phyloP scores from a whole-genome alignment of 2,888 invertebrate genomes.

The Lycocerus yunnanus region DNA sequence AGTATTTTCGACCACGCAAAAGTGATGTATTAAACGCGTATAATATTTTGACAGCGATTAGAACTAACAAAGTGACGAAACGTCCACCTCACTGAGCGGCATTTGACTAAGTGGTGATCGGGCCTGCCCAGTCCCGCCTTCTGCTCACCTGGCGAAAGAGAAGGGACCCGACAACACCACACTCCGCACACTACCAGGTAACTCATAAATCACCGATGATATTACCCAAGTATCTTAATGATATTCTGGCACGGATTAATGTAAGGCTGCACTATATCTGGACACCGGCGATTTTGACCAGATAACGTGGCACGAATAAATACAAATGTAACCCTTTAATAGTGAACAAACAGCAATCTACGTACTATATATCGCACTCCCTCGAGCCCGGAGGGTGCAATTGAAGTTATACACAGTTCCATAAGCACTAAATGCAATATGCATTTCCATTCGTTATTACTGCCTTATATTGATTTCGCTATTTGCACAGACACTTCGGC shows the following conservation, averaged over 20 bases:
- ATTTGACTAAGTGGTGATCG: slow-evolving; percentile 55
- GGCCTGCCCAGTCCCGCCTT: slow-evolving; percentile 55
- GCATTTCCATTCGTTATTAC: slow-evolving; percentile 34
- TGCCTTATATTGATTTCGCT: slow-evolving; percentile 32
- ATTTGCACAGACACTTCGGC: slow-evolving; percentile 14
- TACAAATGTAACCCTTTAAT: slow-evolving; percentile 31
- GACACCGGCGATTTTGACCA: slow-evolving; percentile 28
- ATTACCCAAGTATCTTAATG: slow-evolving; percentile 44
- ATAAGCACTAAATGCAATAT: slow-evolving; percentile 29
- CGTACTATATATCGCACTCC: slow-evolving; percentile 20
- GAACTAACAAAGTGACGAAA: slow-evolving; percentile 43
- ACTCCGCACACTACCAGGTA: slow-evolving; percentile 40
- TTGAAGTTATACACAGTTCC: slow-evolving; percentile 25
- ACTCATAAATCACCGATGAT: slow-evolving; percentile 55
- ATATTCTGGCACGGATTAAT: slow-evolving; percentile 43
- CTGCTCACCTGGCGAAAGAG: slow-evolving; percentile 52
- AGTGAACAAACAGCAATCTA: slow-evolving; percentile 19
- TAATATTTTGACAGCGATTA: slow-evolving; percentile 39
- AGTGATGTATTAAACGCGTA: slow-evolving; percentile 35
- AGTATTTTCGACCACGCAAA: background rate
- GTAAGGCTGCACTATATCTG: slow-evolving; percentile 32
- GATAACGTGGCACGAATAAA: slow-evolving; percentile 33
- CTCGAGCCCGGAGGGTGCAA: slow-evolving; percentile 18
- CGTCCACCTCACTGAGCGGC: slow-evolving; percentile 50
- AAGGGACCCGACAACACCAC: slow-evolving; percentile 55